These are phyloP conservation scores for Idaea dimidiata DNA, from an alignment of 2,888 invertebrate species.

Conservation along the genomic window DNA sequence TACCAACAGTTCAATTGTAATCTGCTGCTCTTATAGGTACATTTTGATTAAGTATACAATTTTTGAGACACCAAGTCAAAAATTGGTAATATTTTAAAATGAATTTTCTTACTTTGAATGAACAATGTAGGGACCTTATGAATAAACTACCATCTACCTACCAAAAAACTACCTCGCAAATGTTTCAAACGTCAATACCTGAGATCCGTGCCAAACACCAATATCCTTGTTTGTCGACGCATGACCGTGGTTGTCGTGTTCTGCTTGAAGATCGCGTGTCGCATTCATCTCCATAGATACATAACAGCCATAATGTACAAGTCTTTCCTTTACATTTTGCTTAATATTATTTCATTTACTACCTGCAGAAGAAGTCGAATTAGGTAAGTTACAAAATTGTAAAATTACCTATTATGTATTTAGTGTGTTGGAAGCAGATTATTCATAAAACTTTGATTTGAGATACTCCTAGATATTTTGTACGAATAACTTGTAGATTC, in stretches of 20 bases:
- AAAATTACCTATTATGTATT: neutral
- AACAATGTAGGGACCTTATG: neutral
- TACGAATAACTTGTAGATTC: neutral
- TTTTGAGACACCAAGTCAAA: too few species aligned
- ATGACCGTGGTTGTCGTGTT: slow-evolving; percentile 29
- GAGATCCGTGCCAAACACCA: slow-evolving; percentile 47
- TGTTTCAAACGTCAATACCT: neutral
- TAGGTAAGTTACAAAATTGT: neutral
- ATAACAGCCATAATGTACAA: neutral
- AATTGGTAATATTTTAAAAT: too few species aligned
- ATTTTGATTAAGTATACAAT: too few species aligned
- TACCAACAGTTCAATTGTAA: neutral
- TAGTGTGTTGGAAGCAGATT: neutral
- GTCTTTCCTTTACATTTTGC: neutral
- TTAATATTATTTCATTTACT: neutral
- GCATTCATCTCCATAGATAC: neutral
- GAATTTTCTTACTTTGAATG: neutral
- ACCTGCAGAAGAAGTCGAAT: neutral
- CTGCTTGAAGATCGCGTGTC: slow-evolving; percentile 23
- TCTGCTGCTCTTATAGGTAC: too few species aligned
- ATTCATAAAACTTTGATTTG: too few species aligned
- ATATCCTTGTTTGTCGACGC: slow-evolving; percentile 37
- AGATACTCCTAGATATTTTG: too few species aligned
- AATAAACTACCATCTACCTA: neutral
- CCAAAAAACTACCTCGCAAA: neutral